Base-by-base conservation (phyloP, 2,888 invertebrate species). In the Aphodius sticticus region DNA sequence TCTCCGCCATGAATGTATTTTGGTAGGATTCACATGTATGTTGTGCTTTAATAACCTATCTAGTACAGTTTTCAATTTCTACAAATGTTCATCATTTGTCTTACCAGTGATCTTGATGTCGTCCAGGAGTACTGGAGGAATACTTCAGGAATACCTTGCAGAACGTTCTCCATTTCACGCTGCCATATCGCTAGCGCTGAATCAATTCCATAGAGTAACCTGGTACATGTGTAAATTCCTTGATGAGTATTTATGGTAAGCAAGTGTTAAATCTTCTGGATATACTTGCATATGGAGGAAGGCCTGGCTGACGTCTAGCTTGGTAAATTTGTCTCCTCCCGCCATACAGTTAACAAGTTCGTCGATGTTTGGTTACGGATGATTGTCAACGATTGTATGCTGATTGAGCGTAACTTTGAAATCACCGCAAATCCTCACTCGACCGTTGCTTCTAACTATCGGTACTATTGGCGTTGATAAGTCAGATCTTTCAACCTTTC, bases 231-330 rank as follows among this genome's bases (percentile, higher is more conserved):
- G 79, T 82, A 87, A 14, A 87, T 77, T 7, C 87, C 87, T 77
- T 85, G 85, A 77, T 87, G 86, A 2, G 87, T 87, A 77, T 81
- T 86, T 75, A 88, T 81, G 0, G 87, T 88, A 12, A 87, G 79
- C 16, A 86, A 81, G 15, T 86, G 80, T 78, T 84, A n/a, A 81
- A 78, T 85, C 84, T 70, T 85, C 84, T 6, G 84, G 84, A 70
- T 85, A 84, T 26, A n/a, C n/a, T n/a, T n/a, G n/a, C n/a, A n/a
- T n/a, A n/a, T n/a, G n/a, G n/a, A n/a, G n/a, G n/a, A n/a, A n/a
- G n/a, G n/a, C n/a, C n/a, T n/a, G n/a, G n/a, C n/a, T n/a, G n/a
- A n/a, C n/a, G n/a, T n/a, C n/a, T n/a, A n/a, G n/a, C n/a, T n/a
- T n/a, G n/a, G n/a, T n/a, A n/a, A n/a, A n/a, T n/a, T n/a, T n/a